phyloP scores from a whole-genome alignment of 2,113 vertebrate genomes.

The Engraulis encrasicolus region DNA sequence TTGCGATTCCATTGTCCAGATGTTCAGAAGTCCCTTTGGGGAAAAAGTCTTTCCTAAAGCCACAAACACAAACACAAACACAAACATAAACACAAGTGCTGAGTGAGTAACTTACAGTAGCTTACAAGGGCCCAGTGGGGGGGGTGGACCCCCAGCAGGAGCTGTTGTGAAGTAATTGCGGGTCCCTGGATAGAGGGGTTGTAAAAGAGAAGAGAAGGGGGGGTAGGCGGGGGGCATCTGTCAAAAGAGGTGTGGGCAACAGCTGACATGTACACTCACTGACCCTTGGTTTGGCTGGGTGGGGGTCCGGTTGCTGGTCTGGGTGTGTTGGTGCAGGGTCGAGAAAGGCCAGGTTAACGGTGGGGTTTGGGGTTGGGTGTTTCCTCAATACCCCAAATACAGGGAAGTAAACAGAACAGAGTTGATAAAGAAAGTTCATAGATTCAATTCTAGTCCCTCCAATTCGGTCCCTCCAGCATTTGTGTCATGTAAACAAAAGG shows the following conservation, averaged over 20 bases:
- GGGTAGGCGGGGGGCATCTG: constrained; percentile 4
- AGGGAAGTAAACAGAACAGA: background rate
- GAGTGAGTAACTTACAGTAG: too few relatives aligned
- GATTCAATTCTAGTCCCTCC: too few relatives aligned
- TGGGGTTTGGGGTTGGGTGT: background rate
- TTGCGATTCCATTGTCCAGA: too few relatives aligned
- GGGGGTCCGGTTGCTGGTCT: background rate
- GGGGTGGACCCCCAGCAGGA: background rate
- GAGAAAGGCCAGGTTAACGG: background rate
- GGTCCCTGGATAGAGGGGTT: background rate
- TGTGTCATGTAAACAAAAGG: too few relatives aligned
- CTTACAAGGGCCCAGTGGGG: background rate
- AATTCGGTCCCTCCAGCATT: too few relatives aligned
- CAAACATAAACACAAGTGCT: too few relatives aligned
- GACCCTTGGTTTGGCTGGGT: background rate
- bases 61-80: too few relatives aligned
- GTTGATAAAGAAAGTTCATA: background rate
- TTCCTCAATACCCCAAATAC: background rate
- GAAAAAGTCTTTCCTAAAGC: too few relatives aligned
- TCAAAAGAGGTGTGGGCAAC: background rate
- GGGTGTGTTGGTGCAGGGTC: background rate
- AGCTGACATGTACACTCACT: background rate
- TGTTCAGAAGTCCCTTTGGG: too few relatives aligned
- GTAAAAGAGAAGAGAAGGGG: background rate
- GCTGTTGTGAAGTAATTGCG: background rate